Evolutionary conservation across 2,113 vertebrate species (phyloP), one percentile per base, ranked within the genome.

Genomic region (Corvus moneduloides): DNA sequence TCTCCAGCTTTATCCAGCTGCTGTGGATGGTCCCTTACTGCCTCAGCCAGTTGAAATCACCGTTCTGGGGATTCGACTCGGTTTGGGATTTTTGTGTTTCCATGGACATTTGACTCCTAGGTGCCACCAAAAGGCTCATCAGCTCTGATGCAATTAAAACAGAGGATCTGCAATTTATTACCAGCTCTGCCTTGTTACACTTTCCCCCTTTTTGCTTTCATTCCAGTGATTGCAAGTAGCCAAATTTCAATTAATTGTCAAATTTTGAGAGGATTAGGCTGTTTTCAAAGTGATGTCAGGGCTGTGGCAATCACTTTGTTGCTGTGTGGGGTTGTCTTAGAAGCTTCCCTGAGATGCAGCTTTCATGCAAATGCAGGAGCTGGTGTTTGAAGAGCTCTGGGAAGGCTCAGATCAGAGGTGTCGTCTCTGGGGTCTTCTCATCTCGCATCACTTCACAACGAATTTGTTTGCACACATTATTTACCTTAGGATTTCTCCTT

Each of bases 251-350:
- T 89, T 92, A 92, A 93, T 95, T 84, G 44, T 94, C 80, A 83
- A 4, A 51, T 76, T 91, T 84, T 81, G 90, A 95, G 94, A 69
- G 83, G 94, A 96, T 93, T 84, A 67, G 89, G 90, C 81, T 94
- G 8, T 49, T 94, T 95, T 92, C 95, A 93, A 96, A 96, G 95
- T 2, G 1, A 13, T 82, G 89, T 94, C 73, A 33, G 81, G 5
- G 58, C 77, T 72, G 37, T 90, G 86, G 91, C 77, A 94, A 48
- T 62, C 46, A 2, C 92, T 92, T 96, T 92, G 83, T 89, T 88
- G 80, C 69, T 85, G 44, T 6, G 17, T 58, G 84, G 69, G 78
- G 73, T 11, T 93, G 89, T 44, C 62, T 93, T 7, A 84, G 86
- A 69, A 84, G 66, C 74, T 51, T 84, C 58, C 37, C 26, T 5